phyloP scores from a whole-genome alignment of 2,797 vertebrate genomes.

The Helostoma temminkii region DNA sequence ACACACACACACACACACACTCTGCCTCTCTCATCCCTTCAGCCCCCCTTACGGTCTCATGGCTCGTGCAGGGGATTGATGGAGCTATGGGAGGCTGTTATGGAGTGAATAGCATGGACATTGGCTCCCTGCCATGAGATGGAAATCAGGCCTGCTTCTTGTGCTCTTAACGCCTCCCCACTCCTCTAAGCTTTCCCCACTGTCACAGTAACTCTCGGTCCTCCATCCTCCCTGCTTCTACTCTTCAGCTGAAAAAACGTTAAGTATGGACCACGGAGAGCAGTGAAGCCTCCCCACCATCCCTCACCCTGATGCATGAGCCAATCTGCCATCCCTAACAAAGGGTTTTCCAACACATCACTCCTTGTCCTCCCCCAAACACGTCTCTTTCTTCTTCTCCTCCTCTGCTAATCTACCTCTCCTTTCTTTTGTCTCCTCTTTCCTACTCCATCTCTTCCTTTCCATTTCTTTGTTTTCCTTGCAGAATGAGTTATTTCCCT shows the following conservation, averaged over 20 bases:
- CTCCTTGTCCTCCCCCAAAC: slow-evolving; percentile 34
- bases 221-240: slow-evolving; percentile 16
- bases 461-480: slow-evolving; percentile 44
- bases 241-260: slow-evolving; percentile 20
- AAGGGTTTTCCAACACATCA: slow-evolving; percentile 32
- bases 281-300: slow-evolving; percentile 14
- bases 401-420: slow-evolving; percentile 14
- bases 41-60: slow-evolving; percentile 3
- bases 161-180: slow-evolving; percentile 29
- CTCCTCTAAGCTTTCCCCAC: slow-evolving; percentile 4
- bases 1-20: background rate
- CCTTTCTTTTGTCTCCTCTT: background rate
- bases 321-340: slow-evolving; percentile 37
- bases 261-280: slow-evolving; percentile 10
- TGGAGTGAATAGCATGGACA: slow-evolving; percentile 77
- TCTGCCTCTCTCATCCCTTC: slow-evolving; percentile 1
- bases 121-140: slow-evolving; percentile 64
- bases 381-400: slow-evolving; percentile 2
- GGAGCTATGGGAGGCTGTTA: slow-evolving; percentile 74
- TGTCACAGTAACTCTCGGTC: slow-evolving; percentile 1
- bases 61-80: slow-evolving; percentile 64
- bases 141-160: slow-evolving; percentile 56
- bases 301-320: slow-evolving; percentile 44
- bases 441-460: background rate
- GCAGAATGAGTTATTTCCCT: slow-evolving; percentile 41